Conservation (phyloP, 2,797 vertebrate genomes). For the Podargus strigoides region DNA sequence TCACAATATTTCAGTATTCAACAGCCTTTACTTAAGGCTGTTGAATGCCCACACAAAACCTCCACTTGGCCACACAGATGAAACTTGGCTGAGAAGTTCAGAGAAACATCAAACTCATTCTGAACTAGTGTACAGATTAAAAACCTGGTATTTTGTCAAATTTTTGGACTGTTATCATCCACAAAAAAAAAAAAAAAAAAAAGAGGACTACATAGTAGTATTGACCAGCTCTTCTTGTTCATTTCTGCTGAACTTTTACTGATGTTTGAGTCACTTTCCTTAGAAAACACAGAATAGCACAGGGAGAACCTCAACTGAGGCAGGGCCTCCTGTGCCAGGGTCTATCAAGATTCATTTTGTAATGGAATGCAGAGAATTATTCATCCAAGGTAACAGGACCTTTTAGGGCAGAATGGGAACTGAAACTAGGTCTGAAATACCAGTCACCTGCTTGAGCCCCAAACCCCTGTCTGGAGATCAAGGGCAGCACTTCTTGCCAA, state of each 20-base stretch:
- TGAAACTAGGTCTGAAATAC: background rate
- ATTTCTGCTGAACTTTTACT: background rate
- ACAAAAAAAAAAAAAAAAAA: background rate
- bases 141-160: fast-evolving
- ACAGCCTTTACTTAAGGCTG: too few species aligned
- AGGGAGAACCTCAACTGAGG: background rate
- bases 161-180: background rate
- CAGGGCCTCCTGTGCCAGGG: background rate
- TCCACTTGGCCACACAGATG: background rate
- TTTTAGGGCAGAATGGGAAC: background rate
- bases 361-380: background rate
- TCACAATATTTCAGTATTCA: too few species aligned
- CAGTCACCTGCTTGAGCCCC: background rate
- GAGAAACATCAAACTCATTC: background rate
- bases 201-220: background rate
- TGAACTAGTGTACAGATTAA: background rate
- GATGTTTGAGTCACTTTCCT: background rate
- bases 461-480: background rate
- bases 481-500: background rate
- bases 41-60: background rate
- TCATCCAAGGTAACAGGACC: background rate
- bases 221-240: background rate
- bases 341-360: background rate
- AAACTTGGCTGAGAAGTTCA: background rate
- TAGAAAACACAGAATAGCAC: background rate